Base-by-base conservation (phyloP, 2,113 vertebrate genomes). In the Lasiurus cinereus region DNA sequence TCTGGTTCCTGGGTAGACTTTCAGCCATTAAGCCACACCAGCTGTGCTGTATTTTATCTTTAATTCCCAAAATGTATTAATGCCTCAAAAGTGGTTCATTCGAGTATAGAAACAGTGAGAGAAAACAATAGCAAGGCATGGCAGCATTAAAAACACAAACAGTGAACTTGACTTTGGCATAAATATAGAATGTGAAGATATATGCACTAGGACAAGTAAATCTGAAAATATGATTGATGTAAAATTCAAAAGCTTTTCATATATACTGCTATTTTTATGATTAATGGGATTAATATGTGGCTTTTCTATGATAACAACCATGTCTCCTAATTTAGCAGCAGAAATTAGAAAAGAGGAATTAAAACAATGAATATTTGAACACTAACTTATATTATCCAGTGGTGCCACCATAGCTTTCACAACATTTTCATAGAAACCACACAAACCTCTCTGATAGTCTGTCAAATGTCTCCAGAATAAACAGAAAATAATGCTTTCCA, bases 321-420 rank as follows among this genome's bases (percentile, higher is more conserved):
- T 62, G 83, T 88, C 56, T 89, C 56, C 85, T 89, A 94, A 76
- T 67, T 5, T 56, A 88, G 16, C 22, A 56, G 36, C 31, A 82
- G 43, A 89, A 89, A 86, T 95, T 74, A 88, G n/a, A 24, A 59
- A 95, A 79, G 3, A 95, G 15, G 16, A 85, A 91, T 84, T 79
- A 90, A 96, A 91, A 69, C 72, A 80, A 84, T 67, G 39, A 12
- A 15, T 83, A 93, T 50, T 4, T 88, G 31, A 93, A 39, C 52
- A 70, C 50, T 82, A 31, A 48, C 52, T 93, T 93, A 88, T 70
- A 88, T 88, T 93, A 86, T 39, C 29, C 67, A 82, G 33, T 39
- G 27, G 70, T 82, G 27, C 22, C 48, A 88, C n/a, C 10, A 14
- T n/a, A 85, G 33, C 24, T 88, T 85, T 92, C 33, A 52, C 48